phyloP scores from a whole-genome alignment of 2,113 vertebrate species.

The Pipa parva region DNA sequence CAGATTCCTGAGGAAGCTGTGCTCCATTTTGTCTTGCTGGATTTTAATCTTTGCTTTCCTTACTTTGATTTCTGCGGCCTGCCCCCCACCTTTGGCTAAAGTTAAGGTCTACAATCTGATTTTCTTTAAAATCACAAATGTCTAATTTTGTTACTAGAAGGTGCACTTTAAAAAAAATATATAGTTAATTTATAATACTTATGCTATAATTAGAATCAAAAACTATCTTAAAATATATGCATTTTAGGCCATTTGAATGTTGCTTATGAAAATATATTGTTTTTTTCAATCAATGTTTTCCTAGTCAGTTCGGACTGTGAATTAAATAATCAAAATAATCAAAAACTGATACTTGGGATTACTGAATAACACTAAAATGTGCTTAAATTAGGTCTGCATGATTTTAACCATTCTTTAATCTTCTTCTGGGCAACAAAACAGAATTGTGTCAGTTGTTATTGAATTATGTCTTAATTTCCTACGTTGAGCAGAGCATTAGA shows the following conservation, averaged over 20 bases:
- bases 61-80: too few relatives aligned
- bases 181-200: too few relatives aligned
- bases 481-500: conserved; percentile 70
- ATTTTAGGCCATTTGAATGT: conserved; percentile 53
- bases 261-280: conserved; percentile 55
- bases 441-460: conserved; percentile 76
- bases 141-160: too few relatives aligned
- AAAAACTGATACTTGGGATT: conserved; percentile 60
- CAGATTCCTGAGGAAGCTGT: too few relatives aligned
- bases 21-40: too few relatives aligned
- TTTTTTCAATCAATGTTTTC: conserved; percentile 50
- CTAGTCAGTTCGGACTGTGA: conserved; percentile 46
- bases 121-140: too few relatives aligned
- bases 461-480: conserved; percentile 82
- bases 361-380: conserved; percentile 60
- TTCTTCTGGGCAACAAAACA: conserved; percentile 73
- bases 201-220: background rate
- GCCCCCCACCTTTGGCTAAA: too few relatives aligned
- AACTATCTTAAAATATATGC: conserved; percentile 57
- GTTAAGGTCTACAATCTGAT: too few relatives aligned
- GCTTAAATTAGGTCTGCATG: conserved; percentile 67
- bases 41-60: too few relatives aligned
- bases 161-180: too few relatives aligned
- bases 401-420: conserved; percentile 77
- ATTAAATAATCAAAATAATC: conserved; percentile 61